Percentiles rank a stretch among this genome's conserved stretches.
Evolutionary conservation across 2,113 vertebrate species (phyloP).

Genomic region (Bungarus multicinctus): DNA sequence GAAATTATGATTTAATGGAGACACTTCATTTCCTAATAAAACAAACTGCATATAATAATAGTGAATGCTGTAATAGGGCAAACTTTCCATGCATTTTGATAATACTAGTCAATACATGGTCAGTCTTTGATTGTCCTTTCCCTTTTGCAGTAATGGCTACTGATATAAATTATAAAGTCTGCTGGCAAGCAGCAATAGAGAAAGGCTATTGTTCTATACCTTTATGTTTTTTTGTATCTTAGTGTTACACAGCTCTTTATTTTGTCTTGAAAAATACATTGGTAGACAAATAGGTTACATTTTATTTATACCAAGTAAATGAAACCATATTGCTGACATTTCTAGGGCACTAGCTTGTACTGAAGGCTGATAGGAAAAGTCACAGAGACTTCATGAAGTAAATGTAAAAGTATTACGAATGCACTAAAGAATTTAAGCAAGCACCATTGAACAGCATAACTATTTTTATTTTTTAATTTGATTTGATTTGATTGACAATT

Average conservation of each 20-base stretch:
- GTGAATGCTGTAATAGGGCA: too few species aligned
- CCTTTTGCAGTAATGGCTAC: background rate
- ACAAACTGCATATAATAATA: too few species aligned
- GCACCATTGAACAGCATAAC: background rate
- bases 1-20: too few species aligned
- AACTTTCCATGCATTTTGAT: background rate
- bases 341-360: conserved; percentile 13
- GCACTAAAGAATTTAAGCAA: background rate
- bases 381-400: background rate
- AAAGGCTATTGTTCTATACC: background rate
- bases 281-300: background rate
- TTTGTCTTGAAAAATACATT: background rate
- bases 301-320: background rate
- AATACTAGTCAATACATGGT: background rate
- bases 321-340: conserved; percentile 1
- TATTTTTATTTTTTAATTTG: conserved; percentile 11
- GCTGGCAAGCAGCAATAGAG: background rate
- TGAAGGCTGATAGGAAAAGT: background rate
- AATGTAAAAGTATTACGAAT: conserved; percentile 6
- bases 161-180: too few species aligned
- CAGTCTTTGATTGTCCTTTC: too few species aligned
- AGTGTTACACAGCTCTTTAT: background rate
- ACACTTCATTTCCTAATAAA: too few species aligned
- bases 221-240: too few species aligned
- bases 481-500: too few species aligned